Evolutionary conservation across 2,888 invertebrate species (phyloP).

Genomic region (Agonopterix arenella): DNA sequence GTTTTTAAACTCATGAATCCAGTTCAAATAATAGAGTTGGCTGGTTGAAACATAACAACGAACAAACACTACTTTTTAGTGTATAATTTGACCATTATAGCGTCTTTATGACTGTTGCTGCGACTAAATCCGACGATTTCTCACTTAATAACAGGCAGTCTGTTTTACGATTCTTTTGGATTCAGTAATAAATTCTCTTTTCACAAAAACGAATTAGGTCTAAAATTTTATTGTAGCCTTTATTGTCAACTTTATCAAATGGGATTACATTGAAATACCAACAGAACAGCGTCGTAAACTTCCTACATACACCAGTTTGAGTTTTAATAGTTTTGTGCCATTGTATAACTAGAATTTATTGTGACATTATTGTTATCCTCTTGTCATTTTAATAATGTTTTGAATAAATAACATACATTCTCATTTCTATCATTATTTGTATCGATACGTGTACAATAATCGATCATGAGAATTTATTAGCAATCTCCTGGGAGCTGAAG

Average conservation of each 20-base stretch:
- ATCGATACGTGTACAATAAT: constrained; percentile 3
- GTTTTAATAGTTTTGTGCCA: constrained; percentile 35
- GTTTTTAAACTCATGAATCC: constrained; percentile 7
- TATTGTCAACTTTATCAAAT: constrained; percentile 51
- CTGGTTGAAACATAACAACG: constrained; percentile 18
- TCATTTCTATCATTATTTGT: background rate
- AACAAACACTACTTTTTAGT: constrained; percentile 38
- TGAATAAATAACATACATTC: background rate
- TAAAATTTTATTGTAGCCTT: constrained; percentile 53
- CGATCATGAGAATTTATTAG: constrained; percentile 17
- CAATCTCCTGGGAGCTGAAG: constrained; percentile 18
- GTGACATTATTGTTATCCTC: constrained; percentile 24
- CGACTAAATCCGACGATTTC: constrained; percentile 53
- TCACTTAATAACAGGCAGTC: constrained; percentile 59
- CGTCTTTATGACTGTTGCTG: constrained; percentile 50
- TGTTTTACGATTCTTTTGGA: constrained; percentile 50
- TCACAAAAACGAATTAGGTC: constrained; percentile 53
- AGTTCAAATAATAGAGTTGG: constrained; percentile 10
- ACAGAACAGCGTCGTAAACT: constrained; percentile 39
- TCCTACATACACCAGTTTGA: constrained; percentile 29
- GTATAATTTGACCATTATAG: constrained; percentile 56
- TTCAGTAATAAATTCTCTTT: constrained; percentile 50
- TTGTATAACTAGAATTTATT: constrained; percentile 37
- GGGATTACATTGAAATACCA: constrained; percentile 40
- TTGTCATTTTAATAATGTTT: constrained; percentile 23